These are phyloP conservation scores for Ectemnius cavifrons DNA, from an alignment of 2,888 invertebrate species.

Conservation along the genomic window DNA sequence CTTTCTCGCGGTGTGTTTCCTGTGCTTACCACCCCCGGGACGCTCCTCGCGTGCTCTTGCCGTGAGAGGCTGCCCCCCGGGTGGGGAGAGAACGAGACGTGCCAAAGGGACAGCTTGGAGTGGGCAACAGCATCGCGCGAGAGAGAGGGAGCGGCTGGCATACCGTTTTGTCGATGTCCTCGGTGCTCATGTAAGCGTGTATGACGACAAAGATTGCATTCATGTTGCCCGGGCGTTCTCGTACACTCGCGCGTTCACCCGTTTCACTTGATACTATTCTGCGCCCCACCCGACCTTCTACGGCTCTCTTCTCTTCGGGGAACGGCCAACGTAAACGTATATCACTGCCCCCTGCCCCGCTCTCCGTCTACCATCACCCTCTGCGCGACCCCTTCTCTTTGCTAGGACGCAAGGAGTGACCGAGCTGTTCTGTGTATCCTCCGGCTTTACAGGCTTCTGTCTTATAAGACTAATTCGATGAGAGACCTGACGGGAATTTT, in stretches of 20 bases:
- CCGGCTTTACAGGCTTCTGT: constrained; percentile 41
- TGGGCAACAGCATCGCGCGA: constrained; percentile 1
- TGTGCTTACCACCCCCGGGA: constrained; percentile 31
- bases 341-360: constrained; percentile 42
- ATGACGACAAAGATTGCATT: constrained; percentile 33
- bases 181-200: constrained; percentile 36
- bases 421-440: constrained; percentile 24
- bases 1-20: constrained; percentile 4
- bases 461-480: constrained; percentile 48
- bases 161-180: constrained; percentile 56
- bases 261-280: constrained; percentile 34
- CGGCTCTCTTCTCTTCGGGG: constrained; percentile 26
- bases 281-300: not conserved
- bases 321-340: constrained; percentile 56
- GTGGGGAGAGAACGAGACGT: constrained; percentile 38
- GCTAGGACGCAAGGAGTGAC: constrained; percentile 18
- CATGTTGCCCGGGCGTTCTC: constrained; percentile 17
- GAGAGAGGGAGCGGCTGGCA: no score
- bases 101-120: constrained; percentile 43
- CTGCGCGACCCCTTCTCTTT: constrained; percentile 8
- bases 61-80: no score
- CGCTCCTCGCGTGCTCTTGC: constrained; percentile 25
- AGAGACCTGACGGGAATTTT: constrained; percentile 33
- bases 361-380: constrained; percentile 18
- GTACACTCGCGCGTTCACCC: constrained; percentile 46